Base-by-base conservation (phyloP, 2,797 vertebrate genomes). In the Geotrypetes seraphini region DNA sequence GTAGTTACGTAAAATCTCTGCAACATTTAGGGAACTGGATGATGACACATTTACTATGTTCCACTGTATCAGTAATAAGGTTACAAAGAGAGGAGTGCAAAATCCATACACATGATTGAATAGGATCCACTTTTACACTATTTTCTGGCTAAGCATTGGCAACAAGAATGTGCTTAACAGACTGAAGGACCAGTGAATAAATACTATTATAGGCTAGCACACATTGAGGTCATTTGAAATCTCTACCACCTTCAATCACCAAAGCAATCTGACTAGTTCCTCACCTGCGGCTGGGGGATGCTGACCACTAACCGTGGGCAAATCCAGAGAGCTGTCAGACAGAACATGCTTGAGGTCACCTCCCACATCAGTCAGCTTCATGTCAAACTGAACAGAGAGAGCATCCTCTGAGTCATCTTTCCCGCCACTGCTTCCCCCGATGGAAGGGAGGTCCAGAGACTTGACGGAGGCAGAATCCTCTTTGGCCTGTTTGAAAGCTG, bases 301-400 rank as follows among this genome's bases (percentile, higher is more conserved):
- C 71, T 96, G 92, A 66, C 89, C 84, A 43, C 91, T 93, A 80
- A 96, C 88, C 71, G 90, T 90, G 38, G 93, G 92, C 68, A 99
- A 88, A 88, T 99, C 96, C 88, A 99, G 81, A 73, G 95, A 98
- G 87, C 95, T 98, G 91, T 99, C 96, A 61, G 96, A 99, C 86
- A 96, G 91, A 82, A 92, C 95, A 46, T 97, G 95, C 73, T 96
- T 97, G 82, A 99, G 87, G 81, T 97, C 95, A 66, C 93, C 94
- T 47, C 92, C 91, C 74, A 96, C 83, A 69, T 99, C 96, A 36
- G 91, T 86, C 69, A 97, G 73, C 83, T 97, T 98, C 91, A 98
- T 94, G 88, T 98, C 96, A 83, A 98, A 88, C 79, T 98, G 93
- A 69, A 94, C 89, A 29, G 95, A 99, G 9, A 99, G 86, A 0